Base-by-base conservation (phyloP, 64 coral and sea anemone species). In the Catalaphyllia jardinei region DNA sequence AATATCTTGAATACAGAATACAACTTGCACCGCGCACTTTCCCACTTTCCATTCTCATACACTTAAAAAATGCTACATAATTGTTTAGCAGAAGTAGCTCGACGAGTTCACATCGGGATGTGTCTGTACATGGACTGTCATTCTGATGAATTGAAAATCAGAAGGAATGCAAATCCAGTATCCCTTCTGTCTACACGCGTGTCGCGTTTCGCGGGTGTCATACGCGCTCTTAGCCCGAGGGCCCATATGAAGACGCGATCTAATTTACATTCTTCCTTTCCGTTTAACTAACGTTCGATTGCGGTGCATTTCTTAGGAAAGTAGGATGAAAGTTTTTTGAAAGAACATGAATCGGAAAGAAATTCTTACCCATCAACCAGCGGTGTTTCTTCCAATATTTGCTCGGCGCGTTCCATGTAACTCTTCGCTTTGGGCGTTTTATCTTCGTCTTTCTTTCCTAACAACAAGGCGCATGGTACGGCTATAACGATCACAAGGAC, bases 321-420 rank as follows among this genome's bases (percentile, higher is more conserved):
- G 10, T 69, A 22, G 24, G 20, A n/a, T 69, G 2, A 25, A 69
- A 7, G 65, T 11, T 69, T 69, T 29, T 16, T 25, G n/a, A 20
- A 69, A 69, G 19, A 69, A 27, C 10, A 25, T 25, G 22, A n/a
- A 29, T 25, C 25, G 24, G 10, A 69, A 4, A 69, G 65, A 27
- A n/a, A 11, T 29, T 69, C 90, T 89, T 57, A 96, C 94, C 94
- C 94, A 19, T 96, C 94, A 9, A 96, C 79, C 6, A 96, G 54
- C 24, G 94, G 91, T 1, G 91, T 93, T 19, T 96, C 51, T 25
- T 89, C 52, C 35, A 96, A 30, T 13, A 93, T 75, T 33, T 81
- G 28, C 35, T 81, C 18, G 1, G 79, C 59, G 30, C 79, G 79
- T 81, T 81, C 25, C 57, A 29, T 1, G 25, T 20, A 9, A 33